Percentiles rank a stretch among this genome's conserved stretches.
Conservation (phyloP, 92 coral and sea anemone species). For the Parazoanthus swiftii region DNA sequence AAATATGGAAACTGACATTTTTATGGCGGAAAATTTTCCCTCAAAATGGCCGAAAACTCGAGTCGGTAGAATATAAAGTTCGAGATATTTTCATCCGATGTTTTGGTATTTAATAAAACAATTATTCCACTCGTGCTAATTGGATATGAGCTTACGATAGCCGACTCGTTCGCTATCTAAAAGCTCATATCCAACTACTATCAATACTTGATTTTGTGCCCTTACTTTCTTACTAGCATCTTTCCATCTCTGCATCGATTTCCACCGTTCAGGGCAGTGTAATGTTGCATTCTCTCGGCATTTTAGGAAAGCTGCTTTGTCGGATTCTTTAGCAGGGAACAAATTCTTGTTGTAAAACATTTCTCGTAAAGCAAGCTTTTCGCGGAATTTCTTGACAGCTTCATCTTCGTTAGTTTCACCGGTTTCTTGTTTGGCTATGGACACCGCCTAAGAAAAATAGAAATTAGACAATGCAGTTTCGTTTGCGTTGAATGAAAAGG, state of each 20-base stretch:
- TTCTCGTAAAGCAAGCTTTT: conserved; percentile 42
- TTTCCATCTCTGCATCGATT: conserved; percentile 70
- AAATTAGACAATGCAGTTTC: too few species aligned
- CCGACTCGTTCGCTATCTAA: too few species aligned
- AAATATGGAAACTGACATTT: too few species aligned
- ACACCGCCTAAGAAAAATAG: conserved; percentile 48
- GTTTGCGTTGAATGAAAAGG: too few species aligned
- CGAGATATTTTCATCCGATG: too few species aligned
- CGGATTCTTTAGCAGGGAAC: conserved; percentile 70
- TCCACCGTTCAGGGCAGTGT: conserved; percentile 79
- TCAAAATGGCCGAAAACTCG: too few species aligned
- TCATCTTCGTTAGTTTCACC: conserved; percentile 53
- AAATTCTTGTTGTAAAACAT: conserved; percentile 59
- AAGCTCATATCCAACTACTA: too few species aligned
- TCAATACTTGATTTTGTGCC: neutral
- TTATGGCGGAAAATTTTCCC: too few species aligned
- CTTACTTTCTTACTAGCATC: conserved; percentile 64
- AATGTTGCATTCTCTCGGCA: conserved; percentile 57
- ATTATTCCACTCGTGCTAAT: too few species aligned
- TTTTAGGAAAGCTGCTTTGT: conserved; percentile 61
- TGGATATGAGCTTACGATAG: too few species aligned
- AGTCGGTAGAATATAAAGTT: too few species aligned
- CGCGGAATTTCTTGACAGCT: conserved; percentile 69
- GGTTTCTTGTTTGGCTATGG: conserved; percentile 74
- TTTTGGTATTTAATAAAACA: too few species aligned